Percentiles rank a stretch among this genome's conserved stretches.
These are phyloP conservation scores for Meteorus colon DNA, from an alignment of 2,888 invertebrate genomes.

Conservation along the genomic window DNA sequence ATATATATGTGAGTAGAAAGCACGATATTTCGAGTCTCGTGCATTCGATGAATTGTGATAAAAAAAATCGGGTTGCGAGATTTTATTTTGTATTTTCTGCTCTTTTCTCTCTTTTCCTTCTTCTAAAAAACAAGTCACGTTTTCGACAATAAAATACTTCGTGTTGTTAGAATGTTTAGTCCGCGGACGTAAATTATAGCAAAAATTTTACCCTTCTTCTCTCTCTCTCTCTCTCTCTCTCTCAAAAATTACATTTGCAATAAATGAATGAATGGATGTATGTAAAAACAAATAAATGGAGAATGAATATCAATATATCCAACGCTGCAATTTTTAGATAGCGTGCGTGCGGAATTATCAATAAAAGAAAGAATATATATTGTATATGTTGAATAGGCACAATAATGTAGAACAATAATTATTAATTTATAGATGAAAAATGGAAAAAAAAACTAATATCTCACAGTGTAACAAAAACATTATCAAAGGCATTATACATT, in stretches of 20 bases:
- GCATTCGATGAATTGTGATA: constrained; percentile 38
- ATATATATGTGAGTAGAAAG: constrained; percentile 24
- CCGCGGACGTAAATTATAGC: constrained; percentile 11
- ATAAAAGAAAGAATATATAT: constrained; percentile 63
- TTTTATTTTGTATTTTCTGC: background rate
- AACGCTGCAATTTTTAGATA: constrained; percentile 49
- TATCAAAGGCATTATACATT: constrained; percentile 67
- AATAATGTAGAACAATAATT: constrained; percentile 63
- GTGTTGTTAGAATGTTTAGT: background rate
- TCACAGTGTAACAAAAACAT: constrained; percentile 63
- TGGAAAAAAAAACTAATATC: constrained; percentile 8
- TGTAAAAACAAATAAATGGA: background rate
- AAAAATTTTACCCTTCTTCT: background rate
- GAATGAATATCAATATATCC: background rate
- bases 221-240: constrained; percentile 16
- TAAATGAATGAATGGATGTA: background rate
- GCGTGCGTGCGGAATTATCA: constrained; percentile 68
- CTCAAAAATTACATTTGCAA: background rate
- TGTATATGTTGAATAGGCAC: constrained; percentile 64
- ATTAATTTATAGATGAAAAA: constrained; percentile 52
- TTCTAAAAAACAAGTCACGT: constrained; percentile 22
- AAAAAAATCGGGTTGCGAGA: constrained; percentile 20
- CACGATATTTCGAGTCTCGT: constrained; percentile 18
- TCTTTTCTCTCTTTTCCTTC: constrained; percentile 4
- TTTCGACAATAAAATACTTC: constrained; percentile 37